phyloP scores from a whole-genome alignment of 1,140 invertebrate genomes.

The Aplysia californica region DNA sequence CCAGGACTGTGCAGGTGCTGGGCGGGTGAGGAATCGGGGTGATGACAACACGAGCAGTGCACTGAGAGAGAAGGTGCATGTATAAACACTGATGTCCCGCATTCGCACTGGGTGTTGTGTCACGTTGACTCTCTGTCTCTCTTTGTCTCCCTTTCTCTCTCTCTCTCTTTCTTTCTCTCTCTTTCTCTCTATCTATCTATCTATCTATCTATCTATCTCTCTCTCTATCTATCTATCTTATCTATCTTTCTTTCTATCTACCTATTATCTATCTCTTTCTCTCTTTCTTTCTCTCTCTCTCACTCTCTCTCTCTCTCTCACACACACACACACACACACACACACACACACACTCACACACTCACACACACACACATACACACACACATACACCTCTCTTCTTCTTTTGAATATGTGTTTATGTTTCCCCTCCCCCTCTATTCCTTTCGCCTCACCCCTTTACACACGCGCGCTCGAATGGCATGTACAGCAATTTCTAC shows the following conservation, averaged over 20 bases:
- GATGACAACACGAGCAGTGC: too few species aligned
- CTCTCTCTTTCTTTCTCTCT: conserved; percentile 3
- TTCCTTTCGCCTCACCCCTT: too few species aligned
- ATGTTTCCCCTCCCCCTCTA: too few species aligned
- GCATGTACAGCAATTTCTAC: too few species aligned
- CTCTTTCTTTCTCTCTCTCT: background rate
- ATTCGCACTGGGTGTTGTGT: background rate
- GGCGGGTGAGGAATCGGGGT: too few species aligned
- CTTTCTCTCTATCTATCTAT: background rate
- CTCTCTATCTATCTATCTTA: background rate
- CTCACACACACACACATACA: conserved; percentile 10
- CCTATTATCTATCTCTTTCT: conserved; percentile 9
- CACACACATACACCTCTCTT: too few species aligned
- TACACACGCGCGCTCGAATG: too few species aligned
- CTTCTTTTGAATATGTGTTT: too few species aligned
- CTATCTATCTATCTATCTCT: background rate
- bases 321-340: conserved; percentile 6
- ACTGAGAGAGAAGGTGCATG: too few species aligned
- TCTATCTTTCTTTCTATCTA: background rate
- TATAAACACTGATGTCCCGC: too few species aligned
- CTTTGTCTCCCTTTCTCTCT: conserved; percentile 11
- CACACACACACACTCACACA: conserved; percentile 18
- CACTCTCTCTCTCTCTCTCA: background rate
- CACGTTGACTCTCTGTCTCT: background rate
- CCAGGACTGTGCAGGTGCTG: too few species aligned